Percentiles rank a stretch among this genome's conserved stretches.
phyloP scores from a whole-genome alignment of 2,113 vertebrate species.

The Osmerus mordax region DNA sequence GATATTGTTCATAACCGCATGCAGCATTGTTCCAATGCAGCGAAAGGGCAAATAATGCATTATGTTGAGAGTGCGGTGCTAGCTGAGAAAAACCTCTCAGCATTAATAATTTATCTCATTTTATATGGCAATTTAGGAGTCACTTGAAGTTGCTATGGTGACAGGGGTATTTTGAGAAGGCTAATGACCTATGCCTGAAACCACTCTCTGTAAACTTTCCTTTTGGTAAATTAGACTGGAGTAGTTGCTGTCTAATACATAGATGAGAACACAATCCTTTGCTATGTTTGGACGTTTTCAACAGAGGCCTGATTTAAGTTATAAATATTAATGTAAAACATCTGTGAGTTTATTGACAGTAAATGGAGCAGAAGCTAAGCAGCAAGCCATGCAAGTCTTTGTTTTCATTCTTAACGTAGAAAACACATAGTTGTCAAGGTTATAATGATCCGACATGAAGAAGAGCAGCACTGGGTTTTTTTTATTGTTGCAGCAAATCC shows the following conservation, averaged over 20 bases:
- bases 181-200: slow-evolving; percentile 69
- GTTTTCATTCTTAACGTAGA: slow-evolving; percentile 65
- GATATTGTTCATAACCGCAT: background rate
- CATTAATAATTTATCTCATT: slow-evolving; percentile 65
- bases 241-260: slow-evolving; percentile 59
- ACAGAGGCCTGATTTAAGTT: slow-evolving; percentile 65
- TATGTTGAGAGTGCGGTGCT: slow-evolving; percentile 36
- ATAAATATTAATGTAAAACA: slow-evolving; percentile 71
- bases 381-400: slow-evolving; percentile 53
- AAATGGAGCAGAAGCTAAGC: slow-evolving; percentile 44
- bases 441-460: slow-evolving; percentile 28
- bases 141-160: slow-evolving; percentile 69
- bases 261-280: slow-evolving; percentile 63
- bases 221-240: slow-evolving; percentile 64
- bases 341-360: slow-evolving; percentile 68
- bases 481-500: slow-evolving; percentile 49
- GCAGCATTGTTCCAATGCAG: slow-evolving; percentile 42
- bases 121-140: slow-evolving; percentile 64
- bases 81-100: slow-evolving; percentile 39
- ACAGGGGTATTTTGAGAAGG: slow-evolving; percentile 67
- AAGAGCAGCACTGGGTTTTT: slow-evolving; percentile 10
- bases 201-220: slow-evolving; percentile 66
- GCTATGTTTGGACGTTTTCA: slow-evolving; percentile 55
- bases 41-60: slow-evolving; percentile 27
- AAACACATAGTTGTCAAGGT: slow-evolving; percentile 63